A percentile compares a stretch with the other conserved stretches of the same genome.
phyloP scores from a whole-genome alignment of 2,888 invertebrate species.

The Dicycla oo region DNA sequence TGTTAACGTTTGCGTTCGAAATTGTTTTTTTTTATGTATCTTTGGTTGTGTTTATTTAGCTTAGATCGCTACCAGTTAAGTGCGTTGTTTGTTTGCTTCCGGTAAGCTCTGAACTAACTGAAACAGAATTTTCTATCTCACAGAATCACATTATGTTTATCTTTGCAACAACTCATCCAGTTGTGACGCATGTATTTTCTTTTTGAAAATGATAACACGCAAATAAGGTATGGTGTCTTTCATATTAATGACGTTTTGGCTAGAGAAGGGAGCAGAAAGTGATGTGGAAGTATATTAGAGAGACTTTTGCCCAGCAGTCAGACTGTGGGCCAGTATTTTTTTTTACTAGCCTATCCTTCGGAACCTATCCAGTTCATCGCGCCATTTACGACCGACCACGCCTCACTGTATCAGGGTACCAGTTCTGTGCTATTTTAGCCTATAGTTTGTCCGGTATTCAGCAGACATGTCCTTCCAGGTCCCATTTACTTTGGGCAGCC shows the following conservation, averaged over 20 bases:
- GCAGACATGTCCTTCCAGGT: no score
- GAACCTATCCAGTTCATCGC: no score
- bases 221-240: background rate
- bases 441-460: no score
- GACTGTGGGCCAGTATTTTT: background rate
- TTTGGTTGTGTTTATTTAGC: conserved; percentile 20
- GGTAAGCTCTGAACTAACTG: background rate
- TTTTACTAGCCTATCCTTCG: no score
- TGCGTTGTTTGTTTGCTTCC: conserved; percentile 11
- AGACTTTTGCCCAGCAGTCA: background rate
- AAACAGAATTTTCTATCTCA: background rate
- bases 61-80: background rate
- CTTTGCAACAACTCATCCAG: background rate
- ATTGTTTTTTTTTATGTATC: conserved; percentile 39
- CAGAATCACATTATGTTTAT: conserved; percentile 4
- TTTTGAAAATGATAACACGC: background rate
- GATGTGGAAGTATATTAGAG: background rate
- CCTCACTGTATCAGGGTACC: no score
- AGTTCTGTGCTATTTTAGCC: no score
- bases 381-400: no score
- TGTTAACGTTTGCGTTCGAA: conserved; percentile 10
- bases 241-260: background rate
- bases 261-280: background rate
- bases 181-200: background rate
- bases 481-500: no score